These are phyloP conservation scores for Eunapius fragilis DNA, from an alignment of 37 sponge, comb jelly and placozoan genomes.

Conservation along the genomic window DNA sequence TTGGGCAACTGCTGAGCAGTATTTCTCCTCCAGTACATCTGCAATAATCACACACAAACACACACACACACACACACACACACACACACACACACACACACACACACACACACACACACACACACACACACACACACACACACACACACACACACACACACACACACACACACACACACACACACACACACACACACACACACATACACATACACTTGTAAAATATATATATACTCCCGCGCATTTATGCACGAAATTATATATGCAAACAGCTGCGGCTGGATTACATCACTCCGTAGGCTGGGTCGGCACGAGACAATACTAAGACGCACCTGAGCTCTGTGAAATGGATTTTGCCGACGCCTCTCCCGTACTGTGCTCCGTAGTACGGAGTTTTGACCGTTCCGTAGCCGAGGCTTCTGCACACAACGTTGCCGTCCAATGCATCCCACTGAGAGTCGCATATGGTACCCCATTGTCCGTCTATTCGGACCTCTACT, in stretches of 20 bases:
- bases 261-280: too few relatives aligned
- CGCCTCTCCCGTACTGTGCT: conserved; percentile 17
- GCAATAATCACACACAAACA: background rate
- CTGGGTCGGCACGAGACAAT: too few relatives aligned
- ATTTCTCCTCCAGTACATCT: background rate
- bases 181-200: too few relatives aligned
- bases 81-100: too few relatives aligned
- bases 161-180: too few relatives aligned
- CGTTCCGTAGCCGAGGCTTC: conserved; percentile 40
- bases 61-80: background rate
- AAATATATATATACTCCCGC: too few relatives aligned
- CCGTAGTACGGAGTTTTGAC: background rate
- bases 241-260: too few relatives aligned
- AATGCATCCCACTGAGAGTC: conserved; percentile 2
- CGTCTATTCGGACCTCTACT: conserved; percentile 26
- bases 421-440: conserved; percentile 46
- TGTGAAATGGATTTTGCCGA: conserved; percentile 13
- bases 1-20: background rate
- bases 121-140: too few relatives aligned
- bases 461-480: conserved; percentile 31
- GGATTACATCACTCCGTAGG: too few relatives aligned
- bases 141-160: too few relatives aligned
- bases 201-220: too few relatives aligned
- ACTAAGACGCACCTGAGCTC: conserved; percentile 28
- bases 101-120: too few relatives aligned